Conservation (phyloP, 2,888 invertebrate genomes). For the Catonia carolina region DNA sequence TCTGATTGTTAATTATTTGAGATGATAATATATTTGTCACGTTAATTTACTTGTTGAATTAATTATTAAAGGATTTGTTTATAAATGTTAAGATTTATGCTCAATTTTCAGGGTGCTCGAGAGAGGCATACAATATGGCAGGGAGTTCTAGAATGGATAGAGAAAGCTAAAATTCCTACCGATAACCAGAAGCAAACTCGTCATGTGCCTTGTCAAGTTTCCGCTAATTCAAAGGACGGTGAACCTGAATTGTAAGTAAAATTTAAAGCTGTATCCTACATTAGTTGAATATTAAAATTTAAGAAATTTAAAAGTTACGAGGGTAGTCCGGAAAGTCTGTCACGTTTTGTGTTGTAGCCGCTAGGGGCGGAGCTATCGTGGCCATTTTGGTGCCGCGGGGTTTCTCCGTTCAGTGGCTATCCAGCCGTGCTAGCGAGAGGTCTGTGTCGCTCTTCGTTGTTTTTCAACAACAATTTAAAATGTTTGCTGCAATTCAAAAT, state of each 20-base stretch:
- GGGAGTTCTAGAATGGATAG: constrained; percentile 87
- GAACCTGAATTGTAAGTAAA: constrained; percentile 75
- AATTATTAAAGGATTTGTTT: background rate
- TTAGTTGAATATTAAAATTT: constrained; percentile 5
- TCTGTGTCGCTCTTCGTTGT: too few species aligned
- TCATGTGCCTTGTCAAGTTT: constrained; percentile 71
- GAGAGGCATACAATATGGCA: constrained; percentile 64
- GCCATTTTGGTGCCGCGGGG: too few species aligned
- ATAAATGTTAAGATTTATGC: constrained; percentile 2
- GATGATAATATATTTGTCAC: too few species aligned
- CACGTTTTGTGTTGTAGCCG: too few species aligned
- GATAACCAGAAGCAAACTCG: constrained; percentile 70
- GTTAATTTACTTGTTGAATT: too few species aligned
- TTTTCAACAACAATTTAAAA: too few species aligned
- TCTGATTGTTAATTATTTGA: too few species aligned
- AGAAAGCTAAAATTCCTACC: constrained; percentile 69
- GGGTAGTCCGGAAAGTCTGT: too few species aligned
- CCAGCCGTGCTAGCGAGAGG: too few species aligned
- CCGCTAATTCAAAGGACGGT: constrained; percentile 66
- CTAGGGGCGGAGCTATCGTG: too few species aligned
- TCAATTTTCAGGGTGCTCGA: constrained; percentile 41
- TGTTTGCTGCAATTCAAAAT: too few species aligned
- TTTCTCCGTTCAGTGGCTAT: too few species aligned
- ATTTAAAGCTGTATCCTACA: constrained; percentile 1
- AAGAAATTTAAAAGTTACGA: background rate